Conservation (phyloP, 2,888 invertebrate species). For the Ochropacha duplaris region DNA sequence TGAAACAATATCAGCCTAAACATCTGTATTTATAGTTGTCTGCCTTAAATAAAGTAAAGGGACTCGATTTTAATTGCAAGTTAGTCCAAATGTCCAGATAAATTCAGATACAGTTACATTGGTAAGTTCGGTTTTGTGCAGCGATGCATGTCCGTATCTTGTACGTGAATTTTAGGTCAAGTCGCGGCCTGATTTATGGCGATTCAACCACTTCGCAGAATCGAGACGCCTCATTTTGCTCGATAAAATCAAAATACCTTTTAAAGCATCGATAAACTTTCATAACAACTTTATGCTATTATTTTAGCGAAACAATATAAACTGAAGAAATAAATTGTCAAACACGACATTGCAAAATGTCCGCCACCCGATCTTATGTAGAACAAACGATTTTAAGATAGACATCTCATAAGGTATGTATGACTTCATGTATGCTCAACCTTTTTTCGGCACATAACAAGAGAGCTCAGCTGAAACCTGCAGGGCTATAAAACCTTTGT, state of each 20-base stretch:
- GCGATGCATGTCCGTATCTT: neutral
- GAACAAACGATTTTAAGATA: neutral
- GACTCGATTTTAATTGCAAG: neutral
- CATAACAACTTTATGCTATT: neutral
- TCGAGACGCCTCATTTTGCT: neutral
- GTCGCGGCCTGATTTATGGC: neutral
- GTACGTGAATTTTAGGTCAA: neutral
- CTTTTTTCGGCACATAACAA: neutral
- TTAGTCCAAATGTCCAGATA: neutral
- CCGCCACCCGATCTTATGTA: neutral
- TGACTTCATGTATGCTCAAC: neutral
- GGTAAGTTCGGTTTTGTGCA: neutral
- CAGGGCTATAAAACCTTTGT: constrained; percentile 19
- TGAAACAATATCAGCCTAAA: constrained; percentile 24
- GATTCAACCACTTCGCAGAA: neutral
- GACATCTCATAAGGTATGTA: constrained; percentile 4
- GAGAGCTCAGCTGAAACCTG: constrained; percentile 21
- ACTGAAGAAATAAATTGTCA: neutral
- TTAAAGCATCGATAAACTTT: neutral
- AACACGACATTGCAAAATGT: neutral
- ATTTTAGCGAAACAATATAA: too few species aligned
- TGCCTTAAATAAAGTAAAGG: constrained; percentile 10
- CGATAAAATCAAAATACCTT: neutral
- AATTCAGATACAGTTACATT: neutral
- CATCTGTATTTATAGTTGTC: constrained; percentile 25